Evolutionary conservation across 2,888 invertebrate species (phyloP), one percentile per base, ranked within the genome.

Genomic region (Leptinotarsa tumamoca): DNA sequence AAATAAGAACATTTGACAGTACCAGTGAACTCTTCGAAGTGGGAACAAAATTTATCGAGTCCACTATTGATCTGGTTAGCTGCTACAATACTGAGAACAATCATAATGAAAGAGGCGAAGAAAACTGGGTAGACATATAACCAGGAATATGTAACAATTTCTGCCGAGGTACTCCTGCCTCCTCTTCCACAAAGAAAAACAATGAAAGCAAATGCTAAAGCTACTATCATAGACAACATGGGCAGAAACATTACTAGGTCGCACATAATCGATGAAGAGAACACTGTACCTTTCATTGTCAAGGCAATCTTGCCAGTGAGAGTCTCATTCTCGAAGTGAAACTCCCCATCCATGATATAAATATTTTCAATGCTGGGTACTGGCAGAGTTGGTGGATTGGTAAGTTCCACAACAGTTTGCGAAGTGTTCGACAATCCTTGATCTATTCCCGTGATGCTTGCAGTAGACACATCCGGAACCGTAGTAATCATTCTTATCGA

Each of bases 131-230:
- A 83, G 7, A 87, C 83, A 43, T 85, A 82, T 70, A 80, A 76
- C 83, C 84, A 85, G 43, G 85, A 81, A 72, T 80, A 79, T 43
- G 79, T 80, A 50, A 83, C 73, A 73, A 85, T 85, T 68, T 84
- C 80, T 43, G 80, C 58, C 3, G 71, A 52, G 51, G 76, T 75
- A 66, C 83, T 83, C 73, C 76, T 78, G 50, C 86, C 85, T 18
- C 84, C 75, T 23, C 68, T 73, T 68, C 77, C 78, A 21, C 69
- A 77, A 15, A 80, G 74, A 13, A 78, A 33, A 21, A 75, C 23
- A 18, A 77, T 27, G 2, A 83, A 77, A 7, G 71, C 58, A 74
- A 85, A 83, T 58, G 85, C 81, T 15, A 83, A 70, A 5, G 82
- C 82, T 66, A 83, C 72, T 54, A 87, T 83, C 73, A 84, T 78